Evolutionary conservation across 2,797 vertebrate species (phyloP).

Genomic region (Rousettus madagascariensis): DNA sequence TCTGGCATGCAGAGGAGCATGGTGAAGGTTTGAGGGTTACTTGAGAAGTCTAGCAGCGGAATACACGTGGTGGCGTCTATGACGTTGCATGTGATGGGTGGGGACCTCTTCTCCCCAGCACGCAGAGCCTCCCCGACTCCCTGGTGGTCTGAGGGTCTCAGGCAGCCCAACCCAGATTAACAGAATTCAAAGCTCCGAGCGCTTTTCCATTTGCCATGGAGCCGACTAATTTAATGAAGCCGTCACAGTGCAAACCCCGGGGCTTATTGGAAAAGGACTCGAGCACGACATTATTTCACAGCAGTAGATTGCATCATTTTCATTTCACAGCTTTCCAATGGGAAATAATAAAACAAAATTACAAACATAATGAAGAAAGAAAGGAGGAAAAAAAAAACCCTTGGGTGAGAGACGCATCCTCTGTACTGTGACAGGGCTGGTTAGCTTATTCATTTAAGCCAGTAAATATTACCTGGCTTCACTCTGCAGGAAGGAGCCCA

Average conservation of each 20-base stretch:
- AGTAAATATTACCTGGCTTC: slow-evolving; percentile 60
- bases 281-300: slow-evolving; percentile 78
- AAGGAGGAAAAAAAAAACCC: slow-evolving; percentile 30
- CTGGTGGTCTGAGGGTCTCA: slow-evolving; percentile 1
- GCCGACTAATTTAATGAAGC: slow-evolving; percentile 79
- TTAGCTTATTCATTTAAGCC: slow-evolving; percentile 61
- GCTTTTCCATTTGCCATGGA: slow-evolving; percentile 74
- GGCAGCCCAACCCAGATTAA: slow-evolving; percentile 62
- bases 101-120: background rate
- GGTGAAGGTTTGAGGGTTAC: accelerated
- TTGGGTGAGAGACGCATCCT: slow-evolving; percentile 16
- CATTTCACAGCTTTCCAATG: slow-evolving; percentile 66
- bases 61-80: background rate
- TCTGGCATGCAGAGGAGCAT: background rate
- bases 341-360: slow-evolving; percentile 80
- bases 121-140: background rate
- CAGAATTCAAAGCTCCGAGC: slow-evolving; percentile 54
- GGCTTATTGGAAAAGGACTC: slow-evolving; percentile 76
- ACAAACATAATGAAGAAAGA: slow-evolving; percentile 76
- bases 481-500: background rate
- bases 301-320: slow-evolving; percentile 80
- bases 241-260: slow-evolving; percentile 74
- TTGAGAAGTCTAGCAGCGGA: background rate
- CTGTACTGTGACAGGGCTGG: slow-evolving; percentile 15
- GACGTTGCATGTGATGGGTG: accelerated